Conservation (phyloP, 2,888 invertebrate species). For the Lochmaea capreae region DNA sequence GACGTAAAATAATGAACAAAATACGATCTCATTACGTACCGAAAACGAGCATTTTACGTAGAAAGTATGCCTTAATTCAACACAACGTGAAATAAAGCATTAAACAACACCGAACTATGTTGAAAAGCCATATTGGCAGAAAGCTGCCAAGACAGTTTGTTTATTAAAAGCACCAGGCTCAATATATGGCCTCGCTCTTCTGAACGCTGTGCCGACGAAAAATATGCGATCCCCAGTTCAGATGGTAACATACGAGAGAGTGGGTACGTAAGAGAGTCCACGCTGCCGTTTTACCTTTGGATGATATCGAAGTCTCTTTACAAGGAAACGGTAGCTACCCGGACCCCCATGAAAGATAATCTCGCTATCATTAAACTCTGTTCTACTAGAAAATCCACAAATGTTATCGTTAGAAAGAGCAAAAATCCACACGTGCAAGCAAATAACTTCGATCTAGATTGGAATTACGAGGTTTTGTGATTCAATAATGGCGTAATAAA, state of each 20-base stretch:
- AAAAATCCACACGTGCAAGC: slow-evolving; percentile 43
- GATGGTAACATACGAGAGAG: slow-evolving; percentile 50
- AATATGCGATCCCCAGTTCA: slow-evolving; percentile 46
- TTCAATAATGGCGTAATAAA: slow-evolving; percentile 21
- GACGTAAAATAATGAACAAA: not conserved
- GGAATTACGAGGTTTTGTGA: slow-evolving; percentile 9
- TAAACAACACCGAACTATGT: slow-evolving; percentile 44
- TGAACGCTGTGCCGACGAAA: slow-evolving; percentile 49
- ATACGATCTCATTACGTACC: slow-evolving; percentile 25
- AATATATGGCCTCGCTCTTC: slow-evolving; percentile 50
- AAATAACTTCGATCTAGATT: slow-evolving; percentile 42
- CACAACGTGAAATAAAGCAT: slow-evolving; percentile 45
- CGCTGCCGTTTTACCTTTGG: slow-evolving; percentile 41
- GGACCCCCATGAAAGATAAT: slow-evolving; percentile 51
- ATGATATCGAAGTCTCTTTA: slow-evolving; percentile 48
- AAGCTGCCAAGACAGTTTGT: slow-evolving; percentile 50
- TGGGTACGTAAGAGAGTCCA: slow-evolving; percentile 33
- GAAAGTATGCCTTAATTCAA: slow-evolving; percentile 40
- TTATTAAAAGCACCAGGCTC: slow-evolving; percentile 50
- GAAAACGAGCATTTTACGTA: slow-evolving; percentile 19
- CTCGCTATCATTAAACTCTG: slow-evolving; percentile 49
- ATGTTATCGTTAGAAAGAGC: slow-evolving; percentile 33
- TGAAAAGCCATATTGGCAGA: slow-evolving; percentile 48
- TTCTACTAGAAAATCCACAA: slow-evolving; percentile 43
- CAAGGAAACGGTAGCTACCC: slow-evolving; percentile 50